phyloP scores from a whole-genome alignment of 2,797 vertebrate species.

The Luscinia megarhynchos region DNA sequence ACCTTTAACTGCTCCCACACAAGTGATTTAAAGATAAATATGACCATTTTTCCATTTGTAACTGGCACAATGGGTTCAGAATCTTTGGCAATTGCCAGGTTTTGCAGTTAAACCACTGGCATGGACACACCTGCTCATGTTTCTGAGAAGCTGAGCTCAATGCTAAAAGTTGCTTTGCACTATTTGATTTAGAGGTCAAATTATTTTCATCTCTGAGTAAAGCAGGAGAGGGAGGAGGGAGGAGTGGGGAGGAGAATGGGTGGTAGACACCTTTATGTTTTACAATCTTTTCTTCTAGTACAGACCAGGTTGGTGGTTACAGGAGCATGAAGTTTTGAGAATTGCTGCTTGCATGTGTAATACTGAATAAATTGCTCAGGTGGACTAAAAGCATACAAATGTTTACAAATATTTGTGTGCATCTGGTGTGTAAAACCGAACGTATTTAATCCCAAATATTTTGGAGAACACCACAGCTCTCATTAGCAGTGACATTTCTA shows the following conservation, averaged over 20 bases:
- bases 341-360: neutral
- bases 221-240: neutral
- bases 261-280: neutral
- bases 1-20: neutral
- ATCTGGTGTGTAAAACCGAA: neutral
- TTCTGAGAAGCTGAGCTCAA: neutral
- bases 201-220: neutral
- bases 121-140: neutral
- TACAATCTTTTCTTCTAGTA: neutral
- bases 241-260: neutral
- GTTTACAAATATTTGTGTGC: neutral
- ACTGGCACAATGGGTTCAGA: neutral
- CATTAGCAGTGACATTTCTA: slow-evolving; percentile 18
- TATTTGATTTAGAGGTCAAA: neutral
- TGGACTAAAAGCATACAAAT: neutral
- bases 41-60: neutral
- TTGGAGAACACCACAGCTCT: neutral
- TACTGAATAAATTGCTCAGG: neutral
- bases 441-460: neutral
- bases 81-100: neutral
- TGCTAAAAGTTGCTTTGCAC: neutral
- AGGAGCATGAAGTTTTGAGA: neutral
- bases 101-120: neutral
- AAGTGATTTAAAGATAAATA: neutral
- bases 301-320: neutral